Conservation (phyloP, 92 coral and sea anemone genomes). For the Palythoa caribaeorum region DNA sequence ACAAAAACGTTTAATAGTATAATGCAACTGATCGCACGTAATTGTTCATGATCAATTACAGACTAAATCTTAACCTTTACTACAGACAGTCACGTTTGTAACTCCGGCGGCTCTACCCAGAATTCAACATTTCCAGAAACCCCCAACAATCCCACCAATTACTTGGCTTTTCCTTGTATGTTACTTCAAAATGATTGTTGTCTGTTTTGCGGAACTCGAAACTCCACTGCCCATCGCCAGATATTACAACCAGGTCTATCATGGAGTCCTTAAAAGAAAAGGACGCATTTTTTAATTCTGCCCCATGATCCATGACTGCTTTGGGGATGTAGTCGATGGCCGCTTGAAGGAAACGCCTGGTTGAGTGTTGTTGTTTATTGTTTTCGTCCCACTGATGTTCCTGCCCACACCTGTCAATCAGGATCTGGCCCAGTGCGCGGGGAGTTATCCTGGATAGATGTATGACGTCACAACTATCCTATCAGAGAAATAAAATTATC, state of each 20-base stretch:
- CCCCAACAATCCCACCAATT: neutral
- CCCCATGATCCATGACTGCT: constrained; percentile 22
- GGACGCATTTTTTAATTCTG: constrained; percentile 19
- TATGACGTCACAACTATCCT: neutral
- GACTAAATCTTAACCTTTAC: too few relatives aligned
- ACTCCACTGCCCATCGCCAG: constrained; percentile 26
- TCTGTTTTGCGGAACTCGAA: constrained; percentile 8
- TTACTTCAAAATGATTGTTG: constrained; percentile 1
- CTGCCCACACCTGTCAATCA: constrained; percentile 13
- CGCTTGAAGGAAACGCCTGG: constrained; percentile 31
- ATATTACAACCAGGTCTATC: constrained; percentile 2
- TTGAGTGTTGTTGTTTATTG: constrained; percentile 8
- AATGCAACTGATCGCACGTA: too few relatives aligned
- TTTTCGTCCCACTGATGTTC: constrained; percentile 15
- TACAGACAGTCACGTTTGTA: neutral
- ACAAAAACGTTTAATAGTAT: too few relatives aligned
- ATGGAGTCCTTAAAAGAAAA: constrained; percentile 22
- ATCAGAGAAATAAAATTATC: too few relatives aligned
- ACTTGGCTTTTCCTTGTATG: neutral
- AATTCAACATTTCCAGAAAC: neutral
- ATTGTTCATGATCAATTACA: too few relatives aligned
- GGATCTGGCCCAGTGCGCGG: constrained; percentile 13
- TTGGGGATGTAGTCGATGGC: constrained; percentile 40
- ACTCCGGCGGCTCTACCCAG: neutral
- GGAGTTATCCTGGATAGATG: constrained; percentile 11